These are phyloP conservation scores for Aethina tumida DNA, from an alignment of 1,140 invertebrate species.

Conservation along the genomic window DNA sequence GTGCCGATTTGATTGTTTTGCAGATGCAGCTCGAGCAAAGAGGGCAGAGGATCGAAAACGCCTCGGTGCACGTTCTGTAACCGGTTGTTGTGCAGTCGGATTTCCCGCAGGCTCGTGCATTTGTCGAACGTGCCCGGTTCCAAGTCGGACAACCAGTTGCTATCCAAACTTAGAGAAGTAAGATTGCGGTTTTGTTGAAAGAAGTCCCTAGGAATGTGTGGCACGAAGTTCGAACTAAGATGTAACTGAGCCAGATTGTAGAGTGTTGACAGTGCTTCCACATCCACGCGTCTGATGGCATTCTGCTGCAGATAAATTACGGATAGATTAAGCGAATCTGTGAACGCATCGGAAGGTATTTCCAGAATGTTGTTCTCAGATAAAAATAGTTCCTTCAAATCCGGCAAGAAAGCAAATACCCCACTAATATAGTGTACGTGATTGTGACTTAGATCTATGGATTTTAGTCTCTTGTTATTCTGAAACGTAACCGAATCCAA, in stretches of 20 bases:
- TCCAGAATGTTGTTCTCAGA: conserved; percentile 85
- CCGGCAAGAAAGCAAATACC: conserved; percentile 66
- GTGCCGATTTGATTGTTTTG: conserved; percentile 75
- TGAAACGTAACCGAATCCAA: conserved; percentile 63
- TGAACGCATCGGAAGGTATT: conserved; percentile 70
- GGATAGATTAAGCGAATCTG: conserved; percentile 60
- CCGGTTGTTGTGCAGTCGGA: conserved; percentile 80
- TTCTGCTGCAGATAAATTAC: conserved; percentile 84
- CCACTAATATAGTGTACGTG: conserved; percentile 76
- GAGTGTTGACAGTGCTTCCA: conserved; percentile 59
- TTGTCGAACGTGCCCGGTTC: conserved; percentile 69
- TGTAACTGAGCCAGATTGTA: conserved; percentile 71
- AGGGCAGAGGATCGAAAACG: conserved; percentile 70
- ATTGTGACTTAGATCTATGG: conserved; percentile 80
- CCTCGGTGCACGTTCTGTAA: conserved; percentile 62
- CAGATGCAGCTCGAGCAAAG: conserved; percentile 72
- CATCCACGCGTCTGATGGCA: conserved; percentile 66
- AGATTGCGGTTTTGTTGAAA: conserved; percentile 65
- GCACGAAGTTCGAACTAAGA: conserved; percentile 78
- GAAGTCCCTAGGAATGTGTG: conserved; percentile 59
- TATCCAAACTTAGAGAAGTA: conserved; percentile 78
- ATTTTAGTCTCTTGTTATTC: conserved; percentile 61
- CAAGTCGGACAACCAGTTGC: conserved; percentile 76
- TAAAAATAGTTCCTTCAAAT: conserved; percentile 73
- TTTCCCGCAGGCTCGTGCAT: conserved; percentile 62